phyloP scores from a whole-genome alignment of 2,113 vertebrate genomes.

The Dolichallabes microphthalmus region DNA sequence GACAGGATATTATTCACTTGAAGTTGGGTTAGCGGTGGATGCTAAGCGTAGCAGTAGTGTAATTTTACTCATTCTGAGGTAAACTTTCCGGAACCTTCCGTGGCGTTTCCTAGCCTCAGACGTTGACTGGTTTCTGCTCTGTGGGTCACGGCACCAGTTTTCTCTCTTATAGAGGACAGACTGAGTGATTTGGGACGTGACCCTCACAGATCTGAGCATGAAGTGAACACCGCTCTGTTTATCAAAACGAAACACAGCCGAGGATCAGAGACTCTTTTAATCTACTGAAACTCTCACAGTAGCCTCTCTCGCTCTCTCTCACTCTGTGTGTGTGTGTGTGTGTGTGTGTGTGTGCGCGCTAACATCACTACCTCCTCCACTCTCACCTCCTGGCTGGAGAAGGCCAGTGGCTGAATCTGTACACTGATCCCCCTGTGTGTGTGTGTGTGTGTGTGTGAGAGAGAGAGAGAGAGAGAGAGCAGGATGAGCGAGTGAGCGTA shows the following conservation, averaged over 20 bases:
- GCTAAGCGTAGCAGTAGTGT: not conserved
- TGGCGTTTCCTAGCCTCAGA: not conserved
- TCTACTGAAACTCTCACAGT: not conserved
- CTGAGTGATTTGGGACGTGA: not conserved
- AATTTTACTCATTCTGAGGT: not conserved
- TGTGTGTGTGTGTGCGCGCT: not conserved
- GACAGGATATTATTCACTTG: not conserved
- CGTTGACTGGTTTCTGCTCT: not conserved
- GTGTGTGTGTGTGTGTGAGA: constrained; percentile 46
- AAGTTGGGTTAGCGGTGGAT: not conserved
- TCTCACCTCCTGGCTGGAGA: constrained; percentile 35
- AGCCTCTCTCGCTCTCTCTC: not conserved
- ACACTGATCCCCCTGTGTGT: constrained; percentile 21
- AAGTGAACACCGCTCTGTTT: not conserved
- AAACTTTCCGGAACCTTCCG: not conserved
- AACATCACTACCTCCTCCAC: constrained; percentile 25
- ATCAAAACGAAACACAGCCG: constrained; percentile 7
- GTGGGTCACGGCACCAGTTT: not conserved
- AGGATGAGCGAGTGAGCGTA: constrained; percentile 71
- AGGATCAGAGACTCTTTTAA: not conserved
- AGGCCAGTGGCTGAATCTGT: constrained; percentile 21
- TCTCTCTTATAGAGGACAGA: not conserved
- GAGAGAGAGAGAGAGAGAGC: constrained; percentile 41
- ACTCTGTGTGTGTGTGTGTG: not conserved
- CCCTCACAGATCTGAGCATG: not conserved